These are phyloP conservation scores for Silurus glanis DNA, from an alignment of 2,113 vertebrate genomes.

Conservation along the genomic window DNA sequence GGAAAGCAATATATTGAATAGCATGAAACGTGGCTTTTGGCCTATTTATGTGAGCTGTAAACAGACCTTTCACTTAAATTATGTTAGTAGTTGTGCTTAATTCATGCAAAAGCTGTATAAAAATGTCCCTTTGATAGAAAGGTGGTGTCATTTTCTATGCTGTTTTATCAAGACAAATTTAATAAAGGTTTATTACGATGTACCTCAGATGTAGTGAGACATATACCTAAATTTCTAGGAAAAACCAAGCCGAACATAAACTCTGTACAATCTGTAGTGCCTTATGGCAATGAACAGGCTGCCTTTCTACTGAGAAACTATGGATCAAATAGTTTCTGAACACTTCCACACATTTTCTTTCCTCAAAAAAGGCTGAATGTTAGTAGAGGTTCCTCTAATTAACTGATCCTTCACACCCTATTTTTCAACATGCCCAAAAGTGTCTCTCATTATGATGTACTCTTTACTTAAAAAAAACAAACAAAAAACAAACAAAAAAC, in stretches of 20 bases:
- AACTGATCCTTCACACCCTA: background rate
- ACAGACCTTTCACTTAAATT: background rate
- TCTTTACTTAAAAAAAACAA: background rate
- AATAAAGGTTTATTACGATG: background rate
- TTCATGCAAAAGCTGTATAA: background rate
- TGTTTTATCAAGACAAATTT: background rate
- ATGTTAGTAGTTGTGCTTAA: background rate
- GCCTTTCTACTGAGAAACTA: background rate
- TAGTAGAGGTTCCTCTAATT: background rate
- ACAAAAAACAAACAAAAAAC: background rate
- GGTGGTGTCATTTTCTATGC: background rate
- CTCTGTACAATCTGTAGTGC: background rate
- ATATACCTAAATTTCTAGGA: background rate
- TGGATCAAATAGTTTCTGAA: background rate
- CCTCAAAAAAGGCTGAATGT: background rate
- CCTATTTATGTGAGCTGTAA: background rate
- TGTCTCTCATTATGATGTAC: background rate
- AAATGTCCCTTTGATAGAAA: background rate
- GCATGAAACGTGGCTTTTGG: background rate
- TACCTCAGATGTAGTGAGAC: background rate
- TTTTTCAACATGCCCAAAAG: constrained; percentile 14
- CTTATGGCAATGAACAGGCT: background rate
- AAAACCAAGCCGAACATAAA: background rate
- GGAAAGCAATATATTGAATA: background rate
- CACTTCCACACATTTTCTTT: background rate